Evolutionary conservation across 2,113 vertebrate species (phyloP).

Genomic region (human): DNA sequence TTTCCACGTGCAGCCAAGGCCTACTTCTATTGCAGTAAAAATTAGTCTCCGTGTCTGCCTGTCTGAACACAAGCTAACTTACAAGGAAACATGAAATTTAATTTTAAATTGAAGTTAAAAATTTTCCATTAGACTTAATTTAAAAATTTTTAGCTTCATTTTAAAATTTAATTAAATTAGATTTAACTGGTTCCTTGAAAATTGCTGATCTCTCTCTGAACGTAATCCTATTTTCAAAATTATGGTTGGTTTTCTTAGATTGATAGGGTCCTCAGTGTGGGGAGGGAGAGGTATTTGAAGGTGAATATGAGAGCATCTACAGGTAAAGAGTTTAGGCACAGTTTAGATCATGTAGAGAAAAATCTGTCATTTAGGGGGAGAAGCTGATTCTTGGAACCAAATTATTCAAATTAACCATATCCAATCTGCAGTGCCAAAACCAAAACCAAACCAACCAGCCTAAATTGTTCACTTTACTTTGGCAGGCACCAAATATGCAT

Average conservation of each 20-base stretch:
- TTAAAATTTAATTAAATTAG: too few species aligned
- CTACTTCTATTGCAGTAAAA: not conserved
- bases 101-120: not conserved
- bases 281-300: too few species aligned
- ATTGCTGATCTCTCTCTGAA: not conserved
- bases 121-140: too few species aligned
- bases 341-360: not conserved
- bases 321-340: not conserved
- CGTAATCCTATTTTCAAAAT: not conserved
- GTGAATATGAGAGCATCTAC: fast-evolving
- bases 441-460: not conserved
- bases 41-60: not conserved
- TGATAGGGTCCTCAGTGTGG: not conserved
- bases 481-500: not conserved
- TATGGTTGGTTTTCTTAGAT: not conserved
- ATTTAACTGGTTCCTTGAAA: not conserved
- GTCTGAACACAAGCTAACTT: not conserved
- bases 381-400: not conserved
- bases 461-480: not conserved
- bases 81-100: not conserved
- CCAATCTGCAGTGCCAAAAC: not conserved
- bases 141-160: too few species aligned
- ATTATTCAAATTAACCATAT: too few species aligned
- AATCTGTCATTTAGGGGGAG: not conserved
- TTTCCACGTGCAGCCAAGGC: not conserved